A percentile compares a stretch with the other conserved stretches of the same genome.
Conservation (phyloP, 2,888 invertebrate species). For the Actias luna region DNA sequence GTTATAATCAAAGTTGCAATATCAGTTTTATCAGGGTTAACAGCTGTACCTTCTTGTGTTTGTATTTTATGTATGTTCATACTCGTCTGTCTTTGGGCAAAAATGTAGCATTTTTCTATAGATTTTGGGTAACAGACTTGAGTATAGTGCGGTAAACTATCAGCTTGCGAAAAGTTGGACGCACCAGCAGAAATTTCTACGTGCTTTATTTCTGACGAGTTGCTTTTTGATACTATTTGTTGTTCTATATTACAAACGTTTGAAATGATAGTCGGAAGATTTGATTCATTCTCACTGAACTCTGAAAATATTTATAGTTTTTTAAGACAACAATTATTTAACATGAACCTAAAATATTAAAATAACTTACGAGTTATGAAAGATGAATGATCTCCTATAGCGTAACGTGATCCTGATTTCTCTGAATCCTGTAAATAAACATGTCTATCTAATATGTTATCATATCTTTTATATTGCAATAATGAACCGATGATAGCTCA, state of each 20-base stretch:
- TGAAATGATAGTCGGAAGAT: constrained; percentile 34
- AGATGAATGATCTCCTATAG: constrained; percentile 67
- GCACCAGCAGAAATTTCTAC: constrained; percentile 39
- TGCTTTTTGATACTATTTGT: constrained; percentile 35
- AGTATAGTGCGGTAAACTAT: constrained; percentile 30
- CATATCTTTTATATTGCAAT: neutral
- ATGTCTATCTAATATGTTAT: neutral
- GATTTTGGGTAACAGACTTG: constrained; percentile 45
- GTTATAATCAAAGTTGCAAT: constrained; percentile 55
- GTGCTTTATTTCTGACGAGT: constrained; percentile 42
- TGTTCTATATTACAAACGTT: constrained; percentile 39
- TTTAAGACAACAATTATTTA: constrained; percentile 13
- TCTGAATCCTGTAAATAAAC: constrained; percentile 52
- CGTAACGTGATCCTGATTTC: constrained; percentile 60
- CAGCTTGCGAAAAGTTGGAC: constrained; percentile 46
- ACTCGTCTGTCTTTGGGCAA: constrained; percentile 52
- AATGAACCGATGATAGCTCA: too few relatives aligned
- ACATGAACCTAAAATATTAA: neutral
- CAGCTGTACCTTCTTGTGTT: constrained; percentile 40
- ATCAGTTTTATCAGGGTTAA: constrained; percentile 49
- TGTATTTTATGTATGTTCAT: constrained; percentile 57
- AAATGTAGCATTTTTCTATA: constrained; percentile 61
- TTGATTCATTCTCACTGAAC: constrained; percentile 48
- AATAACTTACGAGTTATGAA: constrained; percentile 56
- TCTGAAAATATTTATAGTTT: constrained; percentile 38